Evolutionary conservation across 2,797 vertebrate genomes (phyloP), one percentile per base, ranked within the genome.

Genomic region (Notoglanidium macrostoma): DNA sequence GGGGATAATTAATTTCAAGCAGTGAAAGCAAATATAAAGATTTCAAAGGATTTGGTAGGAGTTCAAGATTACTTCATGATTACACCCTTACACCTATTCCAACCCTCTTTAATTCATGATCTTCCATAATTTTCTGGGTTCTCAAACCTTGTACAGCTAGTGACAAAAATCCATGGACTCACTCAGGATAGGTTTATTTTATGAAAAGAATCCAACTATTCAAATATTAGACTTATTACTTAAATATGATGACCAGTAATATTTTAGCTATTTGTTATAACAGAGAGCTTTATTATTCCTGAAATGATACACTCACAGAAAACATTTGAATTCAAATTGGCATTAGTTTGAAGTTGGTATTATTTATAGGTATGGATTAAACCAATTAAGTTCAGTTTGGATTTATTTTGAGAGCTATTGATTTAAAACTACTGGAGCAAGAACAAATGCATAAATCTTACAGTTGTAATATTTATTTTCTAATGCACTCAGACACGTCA

Each of bases 1-100:
- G 3, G 73, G 23, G 67, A 44, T 46, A 51, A 51, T 85, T 85
- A 2, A 85, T 51, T 49, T 51, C 7, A 72, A 26, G n/a, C 59
- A 68, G 21, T 57, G 51, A 87, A 76, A 32, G 29, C 40, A 77
- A 59, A 14, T 19, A 68, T 59, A 21, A 85, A 91, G 92, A 94
- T 95, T 93, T 94, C 89, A 80, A 93, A 87, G 92, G 93, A 95
- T 95, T 94, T 94, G 90, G 90, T 93, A 89, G 93, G 92, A 94
- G 95, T 95, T 94, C 91, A 94, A 94, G 94, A 94, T 95, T 94
- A 94, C 90, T 91, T 72, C 85, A 87, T 92, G 92, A 94, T 94
- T 93, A 93, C 91, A 92, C 83, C 90, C 86, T 72, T 1, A 49
- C 44, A 74, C 35, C 68, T 44, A 15, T 26, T 19, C 19, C 0